A percentile compares a stretch with the other conserved stretches of the same genome.
Conservation (phyloP, 1,140 invertebrate species). For the Ganaspis sp. region DNA sequence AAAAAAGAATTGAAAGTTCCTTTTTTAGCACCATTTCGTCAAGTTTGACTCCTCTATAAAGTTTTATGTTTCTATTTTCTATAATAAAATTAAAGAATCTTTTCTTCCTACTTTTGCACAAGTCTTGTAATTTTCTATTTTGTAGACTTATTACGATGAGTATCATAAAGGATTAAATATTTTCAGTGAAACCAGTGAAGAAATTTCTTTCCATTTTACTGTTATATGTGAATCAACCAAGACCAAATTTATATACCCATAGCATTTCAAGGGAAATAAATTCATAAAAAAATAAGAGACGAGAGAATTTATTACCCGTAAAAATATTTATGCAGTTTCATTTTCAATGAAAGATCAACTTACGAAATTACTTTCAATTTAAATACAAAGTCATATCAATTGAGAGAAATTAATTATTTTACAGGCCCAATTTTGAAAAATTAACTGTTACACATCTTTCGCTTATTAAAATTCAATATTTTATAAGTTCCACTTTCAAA, state of each 20-base stretch:
- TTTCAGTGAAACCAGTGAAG: background rate
- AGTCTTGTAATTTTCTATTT: background rate
- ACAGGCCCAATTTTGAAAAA: too few species aligned
- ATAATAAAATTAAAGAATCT: background rate
- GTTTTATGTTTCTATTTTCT: too few species aligned
- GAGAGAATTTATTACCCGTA: slow-evolving; percentile 1
- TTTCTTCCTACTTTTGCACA: background rate
- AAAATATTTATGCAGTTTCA: background rate
- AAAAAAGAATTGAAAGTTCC: too few species aligned
- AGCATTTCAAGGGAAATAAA: slow-evolving; percentile 10
- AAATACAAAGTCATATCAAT: too few species aligned
- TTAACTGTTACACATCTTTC: too few species aligned
- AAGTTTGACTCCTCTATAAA: too few species aligned
- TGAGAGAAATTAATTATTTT: too few species aligned
- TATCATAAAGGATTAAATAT: background rate
- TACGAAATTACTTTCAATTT: too few species aligned
- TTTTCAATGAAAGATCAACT: too few species aligned
- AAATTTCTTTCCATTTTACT: slow-evolving; percentile 1
- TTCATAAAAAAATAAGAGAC: background rate
- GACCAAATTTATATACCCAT: slow-evolving; percentile 10
- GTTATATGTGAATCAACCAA: background rate
- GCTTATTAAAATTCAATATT: too few species aligned
- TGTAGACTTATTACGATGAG: background rate
- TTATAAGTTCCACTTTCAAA: too few species aligned
- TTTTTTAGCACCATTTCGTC: too few species aligned